Evolutionary conservation across 2,113 vertebrate species (phyloP).

Genomic region (Gnathonemus longibarbis): DNA sequence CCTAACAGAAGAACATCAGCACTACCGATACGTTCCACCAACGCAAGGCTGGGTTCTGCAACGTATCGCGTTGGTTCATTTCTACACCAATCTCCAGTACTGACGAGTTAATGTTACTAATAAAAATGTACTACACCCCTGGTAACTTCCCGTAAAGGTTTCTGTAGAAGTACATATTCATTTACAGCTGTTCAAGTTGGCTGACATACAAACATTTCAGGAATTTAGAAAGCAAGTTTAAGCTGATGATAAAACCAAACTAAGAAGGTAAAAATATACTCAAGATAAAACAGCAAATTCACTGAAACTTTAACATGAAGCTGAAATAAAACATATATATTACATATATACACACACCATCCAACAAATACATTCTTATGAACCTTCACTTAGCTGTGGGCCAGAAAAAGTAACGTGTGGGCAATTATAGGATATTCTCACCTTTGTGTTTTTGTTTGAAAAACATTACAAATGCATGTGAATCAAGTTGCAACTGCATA

Average conservation of each 20-base stretch:
- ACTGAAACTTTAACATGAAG: not conserved
- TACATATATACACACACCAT: not conserved
- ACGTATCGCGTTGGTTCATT: not conserved
- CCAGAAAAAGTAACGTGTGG: not conserved
- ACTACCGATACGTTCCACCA: not conserved
- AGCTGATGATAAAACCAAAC: not conserved
- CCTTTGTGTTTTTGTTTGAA: not conserved
- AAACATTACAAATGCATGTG: not conserved
- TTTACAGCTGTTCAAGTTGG: not conserved
- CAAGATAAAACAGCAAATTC: not conserved
- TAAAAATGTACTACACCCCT: not conserved
- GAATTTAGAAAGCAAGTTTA: not conserved
- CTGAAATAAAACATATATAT: not conserved
- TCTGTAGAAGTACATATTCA: not conserved
- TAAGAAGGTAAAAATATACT: not conserved
- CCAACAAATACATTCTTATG: not conserved
- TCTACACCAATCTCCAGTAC: not conserved
- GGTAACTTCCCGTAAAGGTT: not conserved
- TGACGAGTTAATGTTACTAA: not conserved
- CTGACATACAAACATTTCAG: not conserved
- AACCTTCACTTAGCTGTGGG: not conserved
- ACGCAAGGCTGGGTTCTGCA: not conserved
- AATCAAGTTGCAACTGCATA: not conserved
- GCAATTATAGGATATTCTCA: not conserved
- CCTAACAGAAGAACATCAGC: not conserved